Conservation (phyloP, 2,888 invertebrate species). For the Steinernema scapterisci region DNA sequence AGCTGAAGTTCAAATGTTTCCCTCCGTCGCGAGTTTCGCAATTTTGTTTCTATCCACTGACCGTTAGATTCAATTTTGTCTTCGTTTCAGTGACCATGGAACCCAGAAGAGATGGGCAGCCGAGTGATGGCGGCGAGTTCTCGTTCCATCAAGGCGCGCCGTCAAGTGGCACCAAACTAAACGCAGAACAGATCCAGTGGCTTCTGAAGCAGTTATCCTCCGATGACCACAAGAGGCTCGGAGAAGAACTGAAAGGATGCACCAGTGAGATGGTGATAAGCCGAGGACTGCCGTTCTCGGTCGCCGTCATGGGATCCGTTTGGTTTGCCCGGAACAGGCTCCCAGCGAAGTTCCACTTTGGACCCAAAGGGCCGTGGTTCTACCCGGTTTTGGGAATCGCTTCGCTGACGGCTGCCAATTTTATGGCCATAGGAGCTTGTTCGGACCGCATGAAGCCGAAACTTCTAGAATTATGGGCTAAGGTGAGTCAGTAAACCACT, state of each 20-base stretch:
- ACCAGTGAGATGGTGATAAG: slow-evolving; percentile 55
- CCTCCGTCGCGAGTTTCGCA: no score
- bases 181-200: slow-evolving; percentile 48
- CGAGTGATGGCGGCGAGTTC: not conserved
- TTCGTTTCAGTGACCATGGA: not conserved
- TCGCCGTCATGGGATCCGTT: slow-evolving; percentile 51
- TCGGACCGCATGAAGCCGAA: slow-evolving; percentile 52
- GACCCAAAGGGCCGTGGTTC: slow-evolving; percentile 59
- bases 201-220: slow-evolving; percentile 54
- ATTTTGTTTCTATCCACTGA: no score
- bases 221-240: slow-evolving; percentile 55
- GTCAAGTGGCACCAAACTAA: slow-evolving; percentile 34
- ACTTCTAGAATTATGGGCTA: not conserved
- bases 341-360: slow-evolving; percentile 57
- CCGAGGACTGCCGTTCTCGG: slow-evolving; percentile 58
- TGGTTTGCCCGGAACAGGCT: slow-evolving; percentile 54
- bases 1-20: no score
- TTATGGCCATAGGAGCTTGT: slow-evolving; percentile 56
- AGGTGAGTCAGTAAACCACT: not conserved
- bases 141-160: not conserved
- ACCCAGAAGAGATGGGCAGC: not conserved
- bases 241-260: slow-evolving; percentile 49
- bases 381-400: slow-evolving; percentile 59
- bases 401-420: slow-evolving; percentile 52
- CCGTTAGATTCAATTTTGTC: no score